Conservation (phyloP, 2,113 vertebrate species). For the Rhegmatorhina hoffmannsi region DNA sequence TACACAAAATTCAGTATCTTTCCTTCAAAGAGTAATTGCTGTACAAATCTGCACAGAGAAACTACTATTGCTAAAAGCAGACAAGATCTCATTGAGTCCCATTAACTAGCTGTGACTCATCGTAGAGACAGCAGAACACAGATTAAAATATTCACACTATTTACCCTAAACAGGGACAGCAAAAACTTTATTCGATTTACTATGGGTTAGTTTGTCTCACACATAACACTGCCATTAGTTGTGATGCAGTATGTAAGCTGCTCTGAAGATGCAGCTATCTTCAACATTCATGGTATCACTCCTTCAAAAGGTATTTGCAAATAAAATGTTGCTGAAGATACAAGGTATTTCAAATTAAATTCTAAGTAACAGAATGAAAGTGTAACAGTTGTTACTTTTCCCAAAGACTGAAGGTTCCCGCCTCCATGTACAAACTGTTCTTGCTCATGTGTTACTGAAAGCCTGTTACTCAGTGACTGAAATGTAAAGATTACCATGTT, state of each 20-base stretch:
- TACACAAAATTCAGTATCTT: not conserved
- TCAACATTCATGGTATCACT: not conserved
- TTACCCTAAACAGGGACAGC: not conserved
- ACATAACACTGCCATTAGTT: accelerated
- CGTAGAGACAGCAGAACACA: not conserved
- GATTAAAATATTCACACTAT: not conserved
- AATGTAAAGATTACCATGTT: not conserved
- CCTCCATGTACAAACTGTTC: not conserved
- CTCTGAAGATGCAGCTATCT: not conserved
- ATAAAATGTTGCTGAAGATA: not conserved
- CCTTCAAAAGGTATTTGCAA: not conserved
- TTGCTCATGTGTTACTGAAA: not conserved
- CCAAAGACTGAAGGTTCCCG: not conserved
- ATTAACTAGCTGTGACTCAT: not conserved
- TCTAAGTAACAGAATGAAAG: not conserved
- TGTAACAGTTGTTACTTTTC: not conserved
- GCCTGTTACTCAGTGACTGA: not conserved
- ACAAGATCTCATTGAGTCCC: not conserved
- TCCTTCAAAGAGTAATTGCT: not conserved
- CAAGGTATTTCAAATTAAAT: not conserved
- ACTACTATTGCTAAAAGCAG: not conserved
- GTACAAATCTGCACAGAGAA: not conserved
- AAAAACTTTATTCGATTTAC: not conserved
- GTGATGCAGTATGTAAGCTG: not conserved
- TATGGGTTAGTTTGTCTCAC: not conserved